phyloP scores from a whole-genome alignment of 1,140 invertebrate genomes.

The Ptiloglossa arizonensis region DNA sequence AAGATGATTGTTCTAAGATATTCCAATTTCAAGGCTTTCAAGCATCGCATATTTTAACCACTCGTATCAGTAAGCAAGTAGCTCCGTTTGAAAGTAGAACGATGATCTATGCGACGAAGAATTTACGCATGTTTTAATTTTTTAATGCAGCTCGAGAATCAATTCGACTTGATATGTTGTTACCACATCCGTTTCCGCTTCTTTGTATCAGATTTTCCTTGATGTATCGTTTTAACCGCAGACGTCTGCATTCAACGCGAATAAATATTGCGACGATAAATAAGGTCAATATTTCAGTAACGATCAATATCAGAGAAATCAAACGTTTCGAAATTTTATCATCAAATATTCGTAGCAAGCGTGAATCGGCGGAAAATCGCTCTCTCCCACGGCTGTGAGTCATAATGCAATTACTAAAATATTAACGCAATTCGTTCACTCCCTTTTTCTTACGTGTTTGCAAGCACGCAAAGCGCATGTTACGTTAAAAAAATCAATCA shows the following conservation, averaged over 20 bases:
- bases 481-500: not conserved
- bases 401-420: constrained; percentile 38
- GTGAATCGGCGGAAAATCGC: not conserved
- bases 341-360: constrained; percentile 1
- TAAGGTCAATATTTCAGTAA: not conserved
- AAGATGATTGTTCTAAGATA: not conserved
- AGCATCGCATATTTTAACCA: not conserved
- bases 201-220: constrained; percentile 24
- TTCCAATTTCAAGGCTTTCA: not conserved
- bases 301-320: not conserved
- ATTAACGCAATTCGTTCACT: constrained; percentile 9
- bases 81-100: constrained; percentile 30
- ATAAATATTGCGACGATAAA: not conserved
- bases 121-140: constrained; percentile 24
- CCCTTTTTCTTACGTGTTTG: no score
- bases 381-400: constrained; percentile 25
- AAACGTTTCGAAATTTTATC: not conserved
- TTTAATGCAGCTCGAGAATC: constrained; percentile 12
- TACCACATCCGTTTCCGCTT: constrained; percentile 39
- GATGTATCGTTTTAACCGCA: not conserved
- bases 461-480: not conserved
- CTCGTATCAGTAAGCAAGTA: constrained; percentile 6
- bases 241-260: not conserved
- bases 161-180: constrained; percentile 10
- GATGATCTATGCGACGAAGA: constrained; percentile 23